Evolutionary conservation across 2,113 vertebrate species (phyloP).

Genomic region (Oryctolagus cuniculus): mOryCun1.1 NC_091449.1:15559001-15559500

Average conservation of each 20-base stretch:
- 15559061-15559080: background rate
- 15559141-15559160: background rate
- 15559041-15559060: background rate
- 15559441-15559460: too few relatives aligned
- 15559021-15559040: constrained; percentile 9
- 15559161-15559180: background rate
- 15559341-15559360: too few relatives aligned
- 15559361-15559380: too few relatives aligned
- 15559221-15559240: background rate
- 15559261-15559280: too few relatives aligned
- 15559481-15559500: background rate
- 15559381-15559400: too few relatives aligned
- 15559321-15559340: too few relatives aligned
- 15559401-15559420: too few relatives aligned
- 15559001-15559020: background rate
- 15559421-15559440: too few relatives aligned
- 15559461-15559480: background rate
- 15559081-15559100: background rate
- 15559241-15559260: too few relatives aligned
- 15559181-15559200: background rate
- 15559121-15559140: background rate
- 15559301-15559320: too few relatives aligned
- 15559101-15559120: background rate
- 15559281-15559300: too few relatives aligned
- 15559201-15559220: constrained; percentile 25